These are phyloP conservation scores for Conomelus anceps DNA, from an alignment of 2,888 invertebrate genomes.

Conservation along the genomic window DNA sequence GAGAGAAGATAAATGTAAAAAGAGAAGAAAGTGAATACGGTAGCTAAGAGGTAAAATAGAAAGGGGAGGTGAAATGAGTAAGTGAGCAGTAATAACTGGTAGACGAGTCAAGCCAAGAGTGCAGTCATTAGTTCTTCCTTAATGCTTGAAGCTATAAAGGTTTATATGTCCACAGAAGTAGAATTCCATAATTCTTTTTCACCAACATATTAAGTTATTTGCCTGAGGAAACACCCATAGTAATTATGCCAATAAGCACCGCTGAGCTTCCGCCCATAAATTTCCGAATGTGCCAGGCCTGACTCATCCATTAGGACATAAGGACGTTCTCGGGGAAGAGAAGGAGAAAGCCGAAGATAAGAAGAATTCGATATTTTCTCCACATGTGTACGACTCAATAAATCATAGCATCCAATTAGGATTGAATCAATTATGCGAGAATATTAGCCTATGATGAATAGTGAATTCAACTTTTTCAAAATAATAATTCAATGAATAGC, in stretches of 20 bases:
- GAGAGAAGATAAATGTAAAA: not conserved
- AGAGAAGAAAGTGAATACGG: not conserved
- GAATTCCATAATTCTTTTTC: not conserved
- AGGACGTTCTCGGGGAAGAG: not conserved
- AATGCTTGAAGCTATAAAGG: not conserved
- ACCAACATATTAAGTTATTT: not conserved
- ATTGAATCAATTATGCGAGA: too few relatives aligned
- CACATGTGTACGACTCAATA: too few relatives aligned
- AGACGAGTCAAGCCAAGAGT: not conserved
- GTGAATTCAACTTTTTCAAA: too few relatives aligned
- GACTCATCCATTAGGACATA: not conserved
- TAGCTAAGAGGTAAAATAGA: not conserved
- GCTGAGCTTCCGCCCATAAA: not conserved
- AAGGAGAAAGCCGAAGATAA: not conserved
- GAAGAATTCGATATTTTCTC: not conserved
- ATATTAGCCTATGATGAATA: too few relatives aligned
- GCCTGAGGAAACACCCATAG: not conserved
- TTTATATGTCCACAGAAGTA: not conserved
- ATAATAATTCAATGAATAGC: too few relatives aligned
- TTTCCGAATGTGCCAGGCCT: not conserved
- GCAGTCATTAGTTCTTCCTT: not conserved
- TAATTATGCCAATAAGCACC: not conserved
- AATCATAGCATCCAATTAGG: too few relatives aligned
- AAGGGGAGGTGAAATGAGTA: not conserved
- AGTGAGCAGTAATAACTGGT: not conserved